Evolutionary conservation across 2,888 invertebrate species (phyloP), one percentile per base, ranked within the genome.

Genomic region (Stenichneumon culpator): DNA sequence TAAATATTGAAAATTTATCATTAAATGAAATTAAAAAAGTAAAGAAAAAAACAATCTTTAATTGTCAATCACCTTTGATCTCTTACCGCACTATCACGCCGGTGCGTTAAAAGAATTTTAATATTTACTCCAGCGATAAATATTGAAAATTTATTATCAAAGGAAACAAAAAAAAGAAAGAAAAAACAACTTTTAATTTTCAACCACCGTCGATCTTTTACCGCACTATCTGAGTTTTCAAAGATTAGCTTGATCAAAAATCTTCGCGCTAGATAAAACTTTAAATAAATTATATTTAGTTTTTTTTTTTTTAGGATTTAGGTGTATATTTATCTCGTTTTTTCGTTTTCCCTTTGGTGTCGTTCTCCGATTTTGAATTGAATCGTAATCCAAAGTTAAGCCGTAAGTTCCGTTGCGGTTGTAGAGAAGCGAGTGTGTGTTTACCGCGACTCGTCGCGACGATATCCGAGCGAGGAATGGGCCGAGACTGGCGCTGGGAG

Each of bases 381-480:
- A 16, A 7, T 60, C 6, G 14, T 2, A 19, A 65, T 67, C 22
- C 1, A 19, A 4, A n/a, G 44, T 44, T 5, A 44, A 32, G 63
- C 39, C 0, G 39, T 11, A 2, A 60, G 22, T 32, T 19, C 47
- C 16, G 36, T 57, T 28, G 39, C 14, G 44, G 1, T 22, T 63
- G 44, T 28, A 57, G 50, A 36, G 44, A 22, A 14, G 54, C 75
- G 70, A 70, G 5, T 60, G 60, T 75, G 3, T 47, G 57, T 54
- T 60, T 50, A 39, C 19, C 78, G 78, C 79, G 63, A 57, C 82
- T 82, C 79, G 78, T 75, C 79, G 78, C 82, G 84, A 70, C 82
- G 84, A 84, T 84, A 84, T 82, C 82, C 84, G 65, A 75, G 67
- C 84, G 81, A 79, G 82, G 84, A 84, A 84, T 84, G 84, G 82